Base-by-base conservation (phyloP, 1,140 invertebrate species). In the Calosoma granatense region DNA sequence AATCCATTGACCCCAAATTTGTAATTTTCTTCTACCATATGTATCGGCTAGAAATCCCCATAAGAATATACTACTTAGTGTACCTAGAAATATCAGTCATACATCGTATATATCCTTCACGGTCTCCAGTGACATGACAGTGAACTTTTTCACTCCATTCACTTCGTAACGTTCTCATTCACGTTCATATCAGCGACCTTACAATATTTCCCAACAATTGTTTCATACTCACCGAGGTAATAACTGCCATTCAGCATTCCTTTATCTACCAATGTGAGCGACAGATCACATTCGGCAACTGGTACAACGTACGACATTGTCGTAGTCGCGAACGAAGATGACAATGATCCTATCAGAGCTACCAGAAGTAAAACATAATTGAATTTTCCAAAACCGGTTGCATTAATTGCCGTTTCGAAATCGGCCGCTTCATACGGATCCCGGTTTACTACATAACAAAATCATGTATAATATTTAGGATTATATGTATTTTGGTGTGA, bases 41-140 rank as follows among this genome's bases (percentile, higher is more conserved):
- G 81, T 80, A 65, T 91, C 88, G 0, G 86, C 85, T 6, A 89
- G 64, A 57, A 83, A 86, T 1, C 88, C 88, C 87, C 88, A 90
- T 20, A 88, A 63, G 65, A 87, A 79, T 0, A 85, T 86, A 22
- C 87, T 88, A 0, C 80, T 74, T 60, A 89, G 82, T 87, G 90
- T 90, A 52, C 88, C 88, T 81, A 36, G n/a, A n/a, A n/a, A n/a
- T n/a, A n/a, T n/a, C n/a, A n/a, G n/a, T n/a, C n/a, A n/a, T n/a
- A n/a, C n/a, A n/a, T n/a, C n/a, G n/a, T n/a, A n/a, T n/a, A n/a
- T n/a, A n/a, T n/a, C n/a, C n/a, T n/a, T n/a, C n/a, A n/a, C n/a
- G n/a, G n/a, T n/a, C n/a, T n/a, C n/a, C n/a, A n/a, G n/a, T n/a
- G n/a, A n/a, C n/a, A n/a, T n/a, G n/a, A n/a, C n/a, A n/a, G n/a